Evolutionary conservation across 2,888 invertebrate species (phyloP).

Genomic region (Papilio gigon): DNA sequence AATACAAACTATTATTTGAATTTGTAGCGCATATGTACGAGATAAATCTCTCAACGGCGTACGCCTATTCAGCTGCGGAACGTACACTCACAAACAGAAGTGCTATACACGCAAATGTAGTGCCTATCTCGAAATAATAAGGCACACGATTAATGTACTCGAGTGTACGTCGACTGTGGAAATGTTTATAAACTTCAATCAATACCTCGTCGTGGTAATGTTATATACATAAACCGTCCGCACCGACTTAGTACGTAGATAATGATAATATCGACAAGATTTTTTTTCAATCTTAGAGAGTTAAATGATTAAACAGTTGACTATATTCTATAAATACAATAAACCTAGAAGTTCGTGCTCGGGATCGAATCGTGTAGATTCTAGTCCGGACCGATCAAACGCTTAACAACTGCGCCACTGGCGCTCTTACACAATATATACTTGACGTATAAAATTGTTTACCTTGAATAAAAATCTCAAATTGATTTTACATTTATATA

Average conservation of each 20-base stretch:
- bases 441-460: too few species aligned
- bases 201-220: slow-evolving; percentile 65
- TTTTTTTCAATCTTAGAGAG: not conserved
- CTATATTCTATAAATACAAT: too few species aligned
- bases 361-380: too few species aligned
- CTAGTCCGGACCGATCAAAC: too few species aligned
- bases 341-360: too few species aligned
- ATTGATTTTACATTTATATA: slow-evolving; percentile 33
- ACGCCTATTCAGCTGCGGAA: slow-evolving; percentile 51
- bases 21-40: slow-evolving; percentile 50
- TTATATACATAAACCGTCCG: slow-evolving; percentile 60
- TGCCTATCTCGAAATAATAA: slow-evolving; percentile 6
- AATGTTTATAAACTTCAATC: slow-evolving; percentile 74
- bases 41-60: slow-evolving; percentile 70
- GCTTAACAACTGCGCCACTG: too few species aligned
- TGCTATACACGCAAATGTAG: slow-evolving; percentile 16
- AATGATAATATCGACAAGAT: slow-evolving; percentile 36
- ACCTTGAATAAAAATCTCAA: not conserved
- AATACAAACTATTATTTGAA: slow-evolving; percentile 37
- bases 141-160: not conserved
- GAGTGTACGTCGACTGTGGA: slow-evolving; percentile 50
- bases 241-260: slow-evolving; percentile 48
- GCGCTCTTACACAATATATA: too few species aligned
- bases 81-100: slow-evolving; percentile 53
- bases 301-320: not conserved